phyloP scores from a whole-genome alignment of 2,113 vertebrate genomes.

The Colaptes auratus region DNA sequence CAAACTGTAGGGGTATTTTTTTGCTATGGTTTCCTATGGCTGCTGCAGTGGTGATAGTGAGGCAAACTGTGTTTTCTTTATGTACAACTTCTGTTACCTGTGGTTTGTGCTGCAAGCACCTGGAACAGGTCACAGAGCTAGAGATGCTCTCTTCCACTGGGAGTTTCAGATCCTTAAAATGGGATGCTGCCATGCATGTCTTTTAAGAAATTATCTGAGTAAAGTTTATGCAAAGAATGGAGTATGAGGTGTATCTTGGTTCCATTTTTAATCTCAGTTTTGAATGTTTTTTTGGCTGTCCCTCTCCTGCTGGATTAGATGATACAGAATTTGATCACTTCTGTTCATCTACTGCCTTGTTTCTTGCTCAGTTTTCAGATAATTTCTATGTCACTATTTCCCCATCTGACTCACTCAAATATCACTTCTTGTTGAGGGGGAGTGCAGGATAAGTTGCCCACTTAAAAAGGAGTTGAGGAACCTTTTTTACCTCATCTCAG shows the following conservation, averaged over 20 bases:
- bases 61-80: background rate
- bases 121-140: background rate
- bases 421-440: background rate
- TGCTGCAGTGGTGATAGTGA: background rate
- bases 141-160: background rate
- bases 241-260: background rate
- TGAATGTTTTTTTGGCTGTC: background rate
- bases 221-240: background rate
- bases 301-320: background rate
- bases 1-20: background rate
- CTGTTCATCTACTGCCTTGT: background rate
- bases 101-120: too few relatives aligned
- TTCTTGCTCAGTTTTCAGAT: background rate
- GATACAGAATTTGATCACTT: background rate
- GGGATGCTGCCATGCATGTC: background rate
- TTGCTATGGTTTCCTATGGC: background rate
- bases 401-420: background rate
- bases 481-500: background rate
- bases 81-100: fast-evolving
- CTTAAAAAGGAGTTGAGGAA: background rate
- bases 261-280: background rate
- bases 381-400: background rate
- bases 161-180: background rate
- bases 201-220: background rate
- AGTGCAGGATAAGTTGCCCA: background rate